These are phyloP conservation scores for Sebastes goodei DNA, from an alignment of 2,797 vertebrate genomes.

Conservation along the genomic window DNA sequence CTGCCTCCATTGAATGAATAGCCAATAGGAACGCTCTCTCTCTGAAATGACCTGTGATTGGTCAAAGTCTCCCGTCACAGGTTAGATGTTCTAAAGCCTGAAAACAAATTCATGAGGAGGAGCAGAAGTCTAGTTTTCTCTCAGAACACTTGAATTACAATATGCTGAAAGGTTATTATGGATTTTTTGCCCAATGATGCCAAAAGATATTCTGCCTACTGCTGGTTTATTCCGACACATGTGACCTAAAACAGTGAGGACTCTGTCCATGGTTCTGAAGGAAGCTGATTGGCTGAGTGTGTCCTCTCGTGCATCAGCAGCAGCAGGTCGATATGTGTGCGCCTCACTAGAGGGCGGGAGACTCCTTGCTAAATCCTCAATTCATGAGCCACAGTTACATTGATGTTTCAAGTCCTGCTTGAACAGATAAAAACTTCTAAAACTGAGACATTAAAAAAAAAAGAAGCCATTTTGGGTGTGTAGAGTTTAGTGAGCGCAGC, in stretches of 20 bases:
- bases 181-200: too few species aligned
- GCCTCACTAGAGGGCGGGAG: conserved; percentile 58
- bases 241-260: neutral
- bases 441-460: neutral
- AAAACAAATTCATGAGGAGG: too few species aligned
- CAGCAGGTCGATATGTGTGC: neutral
- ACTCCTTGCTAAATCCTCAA: neutral
- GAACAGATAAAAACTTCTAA: neutral
- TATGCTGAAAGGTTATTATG: too few species aligned
- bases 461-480: neutral
- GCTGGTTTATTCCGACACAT: too few species aligned
- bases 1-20: too few species aligned
- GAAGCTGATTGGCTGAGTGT: neutral
- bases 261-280: conserved; percentile 79
- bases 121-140: too few species aligned
- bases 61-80: too few species aligned
- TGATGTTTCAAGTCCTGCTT: rapidly evolving
- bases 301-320: neutral
- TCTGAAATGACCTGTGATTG: too few species aligned
- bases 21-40: too few species aligned
- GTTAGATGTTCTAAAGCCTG: too few species aligned
- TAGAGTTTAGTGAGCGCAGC: neutral
- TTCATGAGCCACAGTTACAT: neutral
- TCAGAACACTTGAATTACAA: too few species aligned
- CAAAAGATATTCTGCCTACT: too few species aligned